Evolutionary conservation across 2,888 invertebrate genomes (phyloP), one percentile per base, ranked within the genome.

Genomic region (Cacoxenus indagator): DNA sequence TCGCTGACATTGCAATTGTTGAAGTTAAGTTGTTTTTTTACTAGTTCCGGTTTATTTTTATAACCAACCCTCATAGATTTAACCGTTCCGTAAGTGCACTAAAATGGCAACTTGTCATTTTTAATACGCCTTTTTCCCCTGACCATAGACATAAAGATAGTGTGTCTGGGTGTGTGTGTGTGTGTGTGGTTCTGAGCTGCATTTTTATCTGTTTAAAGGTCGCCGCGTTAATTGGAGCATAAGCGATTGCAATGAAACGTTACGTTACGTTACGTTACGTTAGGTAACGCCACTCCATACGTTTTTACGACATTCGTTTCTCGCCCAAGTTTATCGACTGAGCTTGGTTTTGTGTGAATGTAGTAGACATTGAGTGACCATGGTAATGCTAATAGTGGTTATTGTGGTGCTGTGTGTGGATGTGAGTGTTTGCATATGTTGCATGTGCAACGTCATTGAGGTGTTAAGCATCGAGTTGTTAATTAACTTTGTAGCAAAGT

Each of bases 181-280:
- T 51, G 57, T 26, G 45, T 61, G 71, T 59, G 29, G n/a, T 19
- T 64, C 27, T n/a, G n/a, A 48, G 27, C 48, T 48, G 46, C 64
- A 48, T 24, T 64, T n/a, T 64, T 29, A 48, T 77, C 66, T 59
- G 68, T 73, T 57, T 67, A 81, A 83, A 80, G 80, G 80, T 80
- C 83, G 76, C 64, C 67, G 76, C 79, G 80, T 75, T 80, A 80
- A 80, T 83, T 80, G 81, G 80, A 83, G 83, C 80, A 73, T 75
- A 75, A 78, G 67, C 71, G 74, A 75, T 75, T 75, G 71, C 76
- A 74, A 59, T 66, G 27, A 70, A 67, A 29, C 71, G 61, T 72
- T 76, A 73, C 73, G 76, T 67, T 54, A 67, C 65, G 68, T 70
- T 69, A 68, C 68, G 62, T 62, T 64, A 57, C 1, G 37, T 31